Evolutionary conservation across 2,113 vertebrate species (phyloP).

Genomic region (Mugil cephalus): DNA sequence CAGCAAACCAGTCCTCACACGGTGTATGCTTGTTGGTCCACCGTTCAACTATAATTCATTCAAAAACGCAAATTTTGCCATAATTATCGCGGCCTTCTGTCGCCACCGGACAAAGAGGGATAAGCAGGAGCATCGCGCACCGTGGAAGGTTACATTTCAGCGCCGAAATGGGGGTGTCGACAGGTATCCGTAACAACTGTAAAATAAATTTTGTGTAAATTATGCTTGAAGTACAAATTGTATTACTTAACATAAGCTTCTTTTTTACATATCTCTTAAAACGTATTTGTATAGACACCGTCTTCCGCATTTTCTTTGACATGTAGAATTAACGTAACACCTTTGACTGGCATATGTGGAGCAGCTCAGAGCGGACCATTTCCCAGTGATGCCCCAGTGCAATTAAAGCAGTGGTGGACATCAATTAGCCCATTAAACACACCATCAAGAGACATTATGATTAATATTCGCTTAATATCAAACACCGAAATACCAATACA

Average conservation of each 20-base stretch:
- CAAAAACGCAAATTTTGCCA: slow-evolving; percentile 84
- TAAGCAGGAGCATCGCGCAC: slow-evolving; percentile 75
- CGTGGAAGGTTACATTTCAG: slow-evolving; percentile 64
- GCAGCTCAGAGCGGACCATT: slow-evolving; percentile 60
- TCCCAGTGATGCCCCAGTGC: slow-evolving; percentile 28
- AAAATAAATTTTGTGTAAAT: too few relatives aligned
- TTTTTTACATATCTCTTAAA: fast-evolving
- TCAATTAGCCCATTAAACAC: slow-evolving; percentile 47
- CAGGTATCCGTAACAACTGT: not conserved
- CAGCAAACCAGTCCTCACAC: slow-evolving; percentile 79
- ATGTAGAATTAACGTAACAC: not conserved
- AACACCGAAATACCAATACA: not conserved
- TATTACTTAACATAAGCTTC: not conserved
- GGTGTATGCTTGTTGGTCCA: slow-evolving; percentile 79
- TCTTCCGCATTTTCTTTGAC: not conserved
- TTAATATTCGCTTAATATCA: slow-evolving; percentile 9
- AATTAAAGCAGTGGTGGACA: slow-evolving; percentile 32
- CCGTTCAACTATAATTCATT: slow-evolving; percentile 84
- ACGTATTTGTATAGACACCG: fast-evolving
- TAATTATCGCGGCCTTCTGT: slow-evolving; percentile 84
- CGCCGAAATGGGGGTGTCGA: slow-evolving; percentile 65
- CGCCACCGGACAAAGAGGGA: slow-evolving; percentile 88
- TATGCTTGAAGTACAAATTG: fast-evolving
- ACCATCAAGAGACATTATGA: slow-evolving; percentile 16
- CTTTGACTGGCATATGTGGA: slow-evolving; percentile 46